These are phyloP conservation scores for Melanostoma scalare DNA, from an alignment of 2,888 invertebrate species.

Conservation along the genomic window DNA sequence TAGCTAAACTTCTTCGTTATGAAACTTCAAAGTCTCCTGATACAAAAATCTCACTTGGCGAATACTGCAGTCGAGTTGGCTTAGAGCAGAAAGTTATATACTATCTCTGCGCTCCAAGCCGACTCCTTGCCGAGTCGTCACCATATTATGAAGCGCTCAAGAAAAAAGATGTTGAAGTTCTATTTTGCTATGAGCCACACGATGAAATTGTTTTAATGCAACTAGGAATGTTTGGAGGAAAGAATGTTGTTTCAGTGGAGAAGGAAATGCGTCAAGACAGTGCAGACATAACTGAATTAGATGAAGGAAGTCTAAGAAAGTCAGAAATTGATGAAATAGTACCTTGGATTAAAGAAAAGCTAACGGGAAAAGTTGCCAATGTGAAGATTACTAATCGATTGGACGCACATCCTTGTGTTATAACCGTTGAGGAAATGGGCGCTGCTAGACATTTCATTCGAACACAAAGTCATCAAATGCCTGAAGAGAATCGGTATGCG, in stretches of 20 bases:
- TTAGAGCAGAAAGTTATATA: conserved; percentile 93
- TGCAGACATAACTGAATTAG: conserved; percentile 83
- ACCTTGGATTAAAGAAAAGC: conserved; percentile 89
- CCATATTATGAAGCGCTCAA: conserved; percentile 97
- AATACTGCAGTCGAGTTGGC: conserved; percentile 89
- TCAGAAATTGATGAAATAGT: conserved; percentile 90
- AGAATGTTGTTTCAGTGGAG: conserved; percentile 93
- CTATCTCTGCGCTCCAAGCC: conserved; percentile 97
- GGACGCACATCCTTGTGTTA: conserved; percentile 95
- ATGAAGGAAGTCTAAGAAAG: conserved; percentile 87
- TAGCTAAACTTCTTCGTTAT: conserved; percentile 93
- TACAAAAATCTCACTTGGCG: conserved; percentile 89
- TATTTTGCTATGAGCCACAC: conserved; percentile 98
- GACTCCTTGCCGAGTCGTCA: conserved; percentile 94
- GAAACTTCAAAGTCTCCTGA: conserved; percentile 92
- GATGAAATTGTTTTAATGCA: conserved; percentile 97
- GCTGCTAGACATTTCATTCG: conserved; percentile 96
- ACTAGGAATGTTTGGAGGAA: conserved; percentile 88
- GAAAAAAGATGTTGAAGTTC: conserved; percentile 92
- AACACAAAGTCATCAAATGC: conserved; percentile 91
- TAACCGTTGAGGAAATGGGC: conserved; percentile 98
- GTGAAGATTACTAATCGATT: conserved; percentile 93
- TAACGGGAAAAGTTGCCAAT: conserved; percentile 91
- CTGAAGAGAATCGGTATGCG: conserved; percentile 93
- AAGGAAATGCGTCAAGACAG: conserved; percentile 93